These are phyloP conservation scores for Rhopalosiphum padi DNA, from an alignment of 1,140 invertebrate species.

Conservation along the genomic window DNA sequence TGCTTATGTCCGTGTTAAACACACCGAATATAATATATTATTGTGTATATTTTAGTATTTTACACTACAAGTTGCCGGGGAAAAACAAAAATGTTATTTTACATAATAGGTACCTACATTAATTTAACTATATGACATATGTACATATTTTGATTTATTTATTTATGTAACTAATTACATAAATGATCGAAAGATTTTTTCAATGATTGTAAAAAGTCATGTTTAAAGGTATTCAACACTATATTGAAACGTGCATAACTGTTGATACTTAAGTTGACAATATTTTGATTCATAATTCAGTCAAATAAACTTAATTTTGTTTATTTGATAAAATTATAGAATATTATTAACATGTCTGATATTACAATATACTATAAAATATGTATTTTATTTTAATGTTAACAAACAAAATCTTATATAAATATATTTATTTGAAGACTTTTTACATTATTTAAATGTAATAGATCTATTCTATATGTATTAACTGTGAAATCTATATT, in stretches of 20 bases:
- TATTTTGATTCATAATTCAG: not conserved
- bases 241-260: not conserved
- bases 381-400: not conserved
- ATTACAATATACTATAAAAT: not conserved
- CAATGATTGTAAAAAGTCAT: not conserved
- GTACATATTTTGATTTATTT: not conserved
- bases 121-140: not conserved
- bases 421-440: not conserved
- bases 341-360: not conserved
- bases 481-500: not conserved
- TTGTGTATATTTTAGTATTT: not conserved
- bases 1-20: not conserved
- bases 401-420: not conserved
- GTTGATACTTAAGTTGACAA: not conserved
- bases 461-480: not conserved
- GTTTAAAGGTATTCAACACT: not conserved
- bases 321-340: not conserved
- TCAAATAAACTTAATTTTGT: not conserved
- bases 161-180: conserved; percentile 8
- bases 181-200: not conserved
- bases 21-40: not conserved
- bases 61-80: not conserved
- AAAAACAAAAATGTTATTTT: not conserved
- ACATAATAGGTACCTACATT: not conserved
- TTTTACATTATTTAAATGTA: not conserved